Conservation (phyloP, 1,140 invertebrate genomes). For the Leptopilina boulardi region DNA sequence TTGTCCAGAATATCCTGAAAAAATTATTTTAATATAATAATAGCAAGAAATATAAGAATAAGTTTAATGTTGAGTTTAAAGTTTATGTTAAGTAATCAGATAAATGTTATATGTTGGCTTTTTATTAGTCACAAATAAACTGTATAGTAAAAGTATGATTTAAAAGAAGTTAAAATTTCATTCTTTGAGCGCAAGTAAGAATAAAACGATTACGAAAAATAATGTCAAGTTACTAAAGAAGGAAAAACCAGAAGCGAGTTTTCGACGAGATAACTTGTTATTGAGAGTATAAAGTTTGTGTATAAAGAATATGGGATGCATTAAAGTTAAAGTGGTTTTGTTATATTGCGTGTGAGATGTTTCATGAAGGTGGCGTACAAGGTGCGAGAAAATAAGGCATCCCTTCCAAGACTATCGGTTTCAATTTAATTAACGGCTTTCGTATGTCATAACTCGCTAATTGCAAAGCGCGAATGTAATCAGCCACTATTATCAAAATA, state of each 20-base stretch:
- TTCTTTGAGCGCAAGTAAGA: neutral
- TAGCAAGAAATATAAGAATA: no score
- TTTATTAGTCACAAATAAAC: no score
- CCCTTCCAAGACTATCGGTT: slow-evolving; percentile 57
- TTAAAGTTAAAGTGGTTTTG: slow-evolving; percentile 25
- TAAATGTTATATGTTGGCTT: no score
- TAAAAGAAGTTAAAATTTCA: no score
- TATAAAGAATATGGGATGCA: neutral
- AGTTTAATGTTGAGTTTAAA: no score
- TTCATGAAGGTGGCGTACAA: slow-evolving; percentile 43
- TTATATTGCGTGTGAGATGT: neutral
- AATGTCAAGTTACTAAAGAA: neutral
- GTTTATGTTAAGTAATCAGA: no score
- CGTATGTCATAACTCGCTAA: slow-evolving; percentile 69
- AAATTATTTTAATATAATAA: no score
- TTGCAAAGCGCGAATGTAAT: slow-evolving; percentile 62
- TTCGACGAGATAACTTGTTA: neutral
- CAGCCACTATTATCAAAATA: neutral
- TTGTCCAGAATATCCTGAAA: no score
- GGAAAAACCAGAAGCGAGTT: slow-evolving; percentile 12
- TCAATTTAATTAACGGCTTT: slow-evolving; percentile 71
- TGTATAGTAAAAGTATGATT: no score
- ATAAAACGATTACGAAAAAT: neutral
- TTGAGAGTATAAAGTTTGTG: neutral
- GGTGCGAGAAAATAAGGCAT: slow-evolving; percentile 63